Conservation (phyloP, 2,113 vertebrate genomes). For the Tupaia chinensis region DNA sequence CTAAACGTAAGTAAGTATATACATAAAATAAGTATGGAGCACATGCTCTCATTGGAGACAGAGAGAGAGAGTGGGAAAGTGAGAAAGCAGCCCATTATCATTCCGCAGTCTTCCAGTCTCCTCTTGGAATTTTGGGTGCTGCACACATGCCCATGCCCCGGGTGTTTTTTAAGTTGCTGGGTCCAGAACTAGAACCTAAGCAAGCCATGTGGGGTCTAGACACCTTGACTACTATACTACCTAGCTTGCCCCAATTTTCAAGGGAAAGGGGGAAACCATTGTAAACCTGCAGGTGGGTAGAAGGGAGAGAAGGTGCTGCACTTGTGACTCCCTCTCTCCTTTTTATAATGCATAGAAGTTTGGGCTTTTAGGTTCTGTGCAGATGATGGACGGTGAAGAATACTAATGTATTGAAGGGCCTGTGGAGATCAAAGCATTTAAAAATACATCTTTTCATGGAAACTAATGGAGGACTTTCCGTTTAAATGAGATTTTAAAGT, state of each 20-base stretch:
- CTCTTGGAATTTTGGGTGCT: too few relatives aligned
- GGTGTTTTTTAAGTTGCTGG: too few relatives aligned
- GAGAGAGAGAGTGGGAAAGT: too few relatives aligned
- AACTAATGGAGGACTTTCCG: slow-evolving; percentile 38
- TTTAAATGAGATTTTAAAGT: slow-evolving; percentile 63
- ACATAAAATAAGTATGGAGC: too few relatives aligned
- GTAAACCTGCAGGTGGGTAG: not conserved
- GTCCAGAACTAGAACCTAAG: too few relatives aligned
- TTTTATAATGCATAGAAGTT: slow-evolving; percentile 38
- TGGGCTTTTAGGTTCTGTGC: slow-evolving; percentile 37
- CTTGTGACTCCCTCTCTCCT: not conserved
- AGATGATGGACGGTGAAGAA: slow-evolving; percentile 6
- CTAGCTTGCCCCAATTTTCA: not conserved
- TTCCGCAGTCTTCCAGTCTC: too few relatives aligned
- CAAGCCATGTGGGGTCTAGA: too few relatives aligned
- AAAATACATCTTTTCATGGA: slow-evolving; percentile 48
- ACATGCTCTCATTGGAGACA: too few relatives aligned
- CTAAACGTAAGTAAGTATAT: too few relatives aligned
- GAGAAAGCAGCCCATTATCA: too few relatives aligned
- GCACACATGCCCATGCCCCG: too few relatives aligned
- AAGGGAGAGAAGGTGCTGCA: not conserved
- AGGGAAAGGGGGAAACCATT: slow-evolving; percentile 4
- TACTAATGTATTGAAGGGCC: not conserved
- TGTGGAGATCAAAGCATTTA: slow-evolving; percentile 1
- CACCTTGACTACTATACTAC: too few relatives aligned